phyloP scores from a whole-genome alignment of 2,797 vertebrate species.

The Botia almorhae region DNA sequence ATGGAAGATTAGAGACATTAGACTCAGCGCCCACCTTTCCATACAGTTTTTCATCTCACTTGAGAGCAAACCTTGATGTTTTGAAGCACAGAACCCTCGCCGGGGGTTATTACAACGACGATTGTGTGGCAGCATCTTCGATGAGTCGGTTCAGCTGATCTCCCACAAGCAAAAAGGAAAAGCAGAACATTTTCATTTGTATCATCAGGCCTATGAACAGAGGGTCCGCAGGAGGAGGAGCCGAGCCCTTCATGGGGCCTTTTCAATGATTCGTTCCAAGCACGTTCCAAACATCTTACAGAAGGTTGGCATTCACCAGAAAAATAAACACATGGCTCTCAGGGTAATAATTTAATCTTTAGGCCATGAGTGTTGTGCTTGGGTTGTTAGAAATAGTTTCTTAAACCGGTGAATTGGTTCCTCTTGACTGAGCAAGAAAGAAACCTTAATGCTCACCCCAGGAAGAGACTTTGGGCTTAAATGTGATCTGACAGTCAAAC shows the following conservation, averaged over 20 bases:
- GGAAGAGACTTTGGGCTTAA: background rate
- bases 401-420: conserved; percentile 15
- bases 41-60: conserved; percentile 50
- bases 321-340: conserved; percentile 19
- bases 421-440: conserved; percentile 13
- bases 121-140: conserved; percentile 36
- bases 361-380: conserved; percentile 22
- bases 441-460: background rate
- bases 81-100: conserved; percentile 43
- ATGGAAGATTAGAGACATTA: conserved; percentile 54
- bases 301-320: background rate
- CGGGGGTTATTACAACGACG: conserved; percentile 41
- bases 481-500: conserved; percentile 25
- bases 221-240: conserved; percentile 34
- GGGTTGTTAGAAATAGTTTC: conserved; percentile 24
- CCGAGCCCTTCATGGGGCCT: background rate
- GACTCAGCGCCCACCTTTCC: conserved; percentile 25
- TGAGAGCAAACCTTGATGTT: conserved; percentile 54
- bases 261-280: conserved; percentile 48
- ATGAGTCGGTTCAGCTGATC: conserved; percentile 48
- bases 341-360: conserved; percentile 27
- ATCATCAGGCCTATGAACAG: conserved; percentile 34
- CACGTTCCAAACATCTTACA: conserved; percentile 32
- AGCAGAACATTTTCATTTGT: conserved; percentile 35
- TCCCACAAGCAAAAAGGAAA: conserved; percentile 44